These are phyloP conservation scores for Cetonia aurata DNA, from an alignment of 2,888 invertebrate species.

Conservation along the genomic window DNA sequence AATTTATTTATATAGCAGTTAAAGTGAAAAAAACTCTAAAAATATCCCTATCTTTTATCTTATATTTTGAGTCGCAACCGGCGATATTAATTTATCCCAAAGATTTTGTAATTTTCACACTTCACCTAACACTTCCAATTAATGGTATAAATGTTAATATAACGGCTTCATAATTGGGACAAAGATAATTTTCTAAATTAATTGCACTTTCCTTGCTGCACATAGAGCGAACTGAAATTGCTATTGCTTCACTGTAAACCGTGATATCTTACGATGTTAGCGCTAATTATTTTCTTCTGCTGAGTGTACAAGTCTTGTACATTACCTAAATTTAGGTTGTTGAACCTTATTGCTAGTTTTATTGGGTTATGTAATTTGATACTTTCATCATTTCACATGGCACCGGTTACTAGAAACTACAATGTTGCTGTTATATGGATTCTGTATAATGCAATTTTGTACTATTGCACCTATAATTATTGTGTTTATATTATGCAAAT, in stretches of 20 bases:
- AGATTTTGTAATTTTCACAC: no score
- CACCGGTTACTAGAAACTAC: background rate
- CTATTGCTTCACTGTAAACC: constrained; percentile 20
- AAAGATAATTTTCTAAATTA: constrained; percentile 25
- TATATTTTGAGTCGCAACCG: no score
- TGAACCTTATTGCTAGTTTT: constrained; percentile 23
- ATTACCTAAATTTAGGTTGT: constrained; percentile 35
- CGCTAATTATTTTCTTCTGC: constrained; percentile 24
- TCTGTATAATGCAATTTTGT: no score
- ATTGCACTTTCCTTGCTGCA: constrained; percentile 9
- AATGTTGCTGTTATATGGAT: no score
- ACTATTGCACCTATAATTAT: no score
- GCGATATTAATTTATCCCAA: no score
- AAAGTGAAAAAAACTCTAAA: no score
- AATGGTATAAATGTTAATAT: background rate
- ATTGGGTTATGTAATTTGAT: constrained; percentile 23
- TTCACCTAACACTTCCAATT: no score
- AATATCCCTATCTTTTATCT: no score
- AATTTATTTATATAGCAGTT: no score
- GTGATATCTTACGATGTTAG: constrained; percentile 15
- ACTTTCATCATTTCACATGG: constrained; percentile 21
- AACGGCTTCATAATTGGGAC: constrained; percentile 8
- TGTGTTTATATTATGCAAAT: no score
- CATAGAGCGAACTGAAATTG: constrained; percentile 16
- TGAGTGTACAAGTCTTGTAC: constrained; percentile 9